These are phyloP conservation scores for Vulpes ferrilata DNA, from an alignment of 2,113 vertebrate species.

Conservation along the genomic window DNA sequence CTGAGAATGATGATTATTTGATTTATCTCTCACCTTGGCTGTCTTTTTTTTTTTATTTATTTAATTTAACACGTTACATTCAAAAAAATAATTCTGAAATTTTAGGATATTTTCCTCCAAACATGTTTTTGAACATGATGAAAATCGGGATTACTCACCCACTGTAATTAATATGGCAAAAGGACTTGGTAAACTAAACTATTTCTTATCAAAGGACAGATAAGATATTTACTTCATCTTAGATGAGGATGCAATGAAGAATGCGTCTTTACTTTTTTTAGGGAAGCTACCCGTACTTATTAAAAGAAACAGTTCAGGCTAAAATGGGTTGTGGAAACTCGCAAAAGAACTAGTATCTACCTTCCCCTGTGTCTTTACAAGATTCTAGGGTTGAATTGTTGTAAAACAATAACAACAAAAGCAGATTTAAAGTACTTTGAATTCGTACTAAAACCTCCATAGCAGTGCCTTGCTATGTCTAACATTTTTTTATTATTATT, in stretches of 20 bases:
- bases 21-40: background rate
- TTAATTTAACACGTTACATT: background rate
- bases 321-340: background rate
- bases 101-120: background rate
- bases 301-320: background rate
- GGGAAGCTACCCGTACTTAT: background rate
- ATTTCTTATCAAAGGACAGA: background rate
- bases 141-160: background rate
- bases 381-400: background rate
- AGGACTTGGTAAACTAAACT: background rate
- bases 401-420: background rate
- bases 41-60: background rate
- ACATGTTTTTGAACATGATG: background rate
- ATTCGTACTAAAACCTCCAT: background rate
- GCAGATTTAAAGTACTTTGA: background rate
- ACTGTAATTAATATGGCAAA: background rate
- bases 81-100: constrained; percentile 4
- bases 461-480: background rate
- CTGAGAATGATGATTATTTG: background rate
- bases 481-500: background rate
- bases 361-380: background rate
- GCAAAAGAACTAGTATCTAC: background rate
- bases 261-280: background rate
- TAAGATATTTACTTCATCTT: background rate
- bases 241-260: background rate